Percentiles rank a stretch among this genome's conserved stretches.
Evolutionary conservation across 2,888 invertebrate genomes (phyloP).

Genomic region (Agonopterix arenella): DNA sequence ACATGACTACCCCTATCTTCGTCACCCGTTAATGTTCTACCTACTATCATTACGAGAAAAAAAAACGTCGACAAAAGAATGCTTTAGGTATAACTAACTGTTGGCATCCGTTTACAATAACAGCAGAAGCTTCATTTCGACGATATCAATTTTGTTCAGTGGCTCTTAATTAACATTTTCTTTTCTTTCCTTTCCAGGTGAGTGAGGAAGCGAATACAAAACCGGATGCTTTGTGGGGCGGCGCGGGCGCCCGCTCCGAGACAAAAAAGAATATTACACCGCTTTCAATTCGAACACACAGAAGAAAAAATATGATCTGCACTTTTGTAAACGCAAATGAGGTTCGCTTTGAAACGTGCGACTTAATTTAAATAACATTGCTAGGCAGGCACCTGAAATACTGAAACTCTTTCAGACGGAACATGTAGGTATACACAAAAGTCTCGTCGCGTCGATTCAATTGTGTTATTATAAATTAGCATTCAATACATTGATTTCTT

Average conservation of each 20-base stretch:
- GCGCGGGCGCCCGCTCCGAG: conserved; percentile 32
- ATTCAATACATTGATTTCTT: no score
- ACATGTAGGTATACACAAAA: conserved; percentile 1
- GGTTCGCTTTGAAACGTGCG: conserved; percentile 60
- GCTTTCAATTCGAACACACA: conserved; percentile 68
- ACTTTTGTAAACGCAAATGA: conserved; percentile 72
- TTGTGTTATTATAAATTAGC: no score
- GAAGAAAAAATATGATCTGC: conserved; percentile 68
- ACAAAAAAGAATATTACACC: conserved; percentile 70
- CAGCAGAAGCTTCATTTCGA: conserved; percentile 52
- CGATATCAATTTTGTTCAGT: conserved; percentile 72
- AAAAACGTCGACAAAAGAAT: not conserved
- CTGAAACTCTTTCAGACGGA: conserved; percentile 4
- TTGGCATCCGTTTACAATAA: conserved; percentile 61
- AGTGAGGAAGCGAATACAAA: conserved; percentile 67
- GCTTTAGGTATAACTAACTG: conserved; percentile 33
- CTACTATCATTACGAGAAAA: not conserved
- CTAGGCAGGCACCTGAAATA: conserved; percentile 29
- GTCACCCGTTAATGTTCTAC: conserved; percentile 12
- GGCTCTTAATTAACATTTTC: conserved; percentile 75
- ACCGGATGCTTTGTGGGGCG: conserved; percentile 57
- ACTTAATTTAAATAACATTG: conserved; percentile 60
- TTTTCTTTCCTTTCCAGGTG: conserved; percentile 75
- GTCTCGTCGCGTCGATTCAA: conserved; percentile 14
- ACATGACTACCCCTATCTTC: conserved; percentile 13